Conservation (phyloP, 2,113 vertebrate genomes). For the Chloebia gouldiae region DNA sequence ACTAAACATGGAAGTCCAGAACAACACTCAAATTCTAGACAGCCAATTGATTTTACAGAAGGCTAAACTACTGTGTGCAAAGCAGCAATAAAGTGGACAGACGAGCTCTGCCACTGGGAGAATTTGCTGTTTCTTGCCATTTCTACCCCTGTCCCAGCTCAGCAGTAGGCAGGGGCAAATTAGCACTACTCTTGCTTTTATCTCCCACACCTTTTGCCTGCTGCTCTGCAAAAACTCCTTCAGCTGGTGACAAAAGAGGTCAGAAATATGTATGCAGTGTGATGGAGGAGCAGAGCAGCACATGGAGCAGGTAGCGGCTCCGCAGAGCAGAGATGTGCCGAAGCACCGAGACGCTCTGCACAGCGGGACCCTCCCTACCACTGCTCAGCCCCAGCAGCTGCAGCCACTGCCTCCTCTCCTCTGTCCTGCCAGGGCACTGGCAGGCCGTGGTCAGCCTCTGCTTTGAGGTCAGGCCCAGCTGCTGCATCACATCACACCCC, state of each 20-base stretch:
- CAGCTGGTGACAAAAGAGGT: neutral
- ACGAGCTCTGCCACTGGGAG: neutral
- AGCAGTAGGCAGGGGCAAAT: neutral
- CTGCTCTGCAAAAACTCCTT: neutral
- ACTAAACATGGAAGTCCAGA: neutral
- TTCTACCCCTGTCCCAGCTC: neutral
- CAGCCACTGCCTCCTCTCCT: neutral
- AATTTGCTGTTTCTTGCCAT: neutral
- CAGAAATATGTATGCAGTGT: rapidly evolving
- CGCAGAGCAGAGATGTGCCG: rapidly evolving
- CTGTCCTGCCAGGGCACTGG: neutral
- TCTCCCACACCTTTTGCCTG: neutral
- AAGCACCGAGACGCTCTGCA: rapidly evolving
- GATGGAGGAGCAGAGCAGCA: neutral
- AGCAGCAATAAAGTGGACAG: neutral
- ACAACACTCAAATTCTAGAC: neutral
- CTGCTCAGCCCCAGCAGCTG: neutral
- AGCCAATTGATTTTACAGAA: slow-evolving; percentile 4
- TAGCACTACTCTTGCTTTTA: neutral
- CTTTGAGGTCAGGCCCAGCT: neutral
- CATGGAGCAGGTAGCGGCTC: neutral
- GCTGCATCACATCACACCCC: rapidly evolving
- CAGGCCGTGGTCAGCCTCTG: neutral
- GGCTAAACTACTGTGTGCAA: neutral
- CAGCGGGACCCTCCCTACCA: neutral